Conservation (phyloP, 2,113 vertebrate species). For the Neotragus moschatus region DNA sequence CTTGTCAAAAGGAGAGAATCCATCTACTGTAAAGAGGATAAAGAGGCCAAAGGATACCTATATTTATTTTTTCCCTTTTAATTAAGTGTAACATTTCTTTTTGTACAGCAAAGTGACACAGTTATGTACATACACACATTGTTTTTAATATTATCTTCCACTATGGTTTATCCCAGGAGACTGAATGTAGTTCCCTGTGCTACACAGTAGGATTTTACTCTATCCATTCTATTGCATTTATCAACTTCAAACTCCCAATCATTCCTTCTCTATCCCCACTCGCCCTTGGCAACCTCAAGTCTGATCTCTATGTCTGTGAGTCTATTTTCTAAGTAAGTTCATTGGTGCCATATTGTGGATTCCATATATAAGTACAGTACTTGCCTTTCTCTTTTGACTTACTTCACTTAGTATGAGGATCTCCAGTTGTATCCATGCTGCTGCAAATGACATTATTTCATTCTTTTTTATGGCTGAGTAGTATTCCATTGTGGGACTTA, state of each 20-base stretch:
- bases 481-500: not conserved
- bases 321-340: not conserved
- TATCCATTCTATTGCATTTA: not conserved
- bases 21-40: not conserved
- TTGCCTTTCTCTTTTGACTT: not conserved
- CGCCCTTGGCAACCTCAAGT: not conserved
- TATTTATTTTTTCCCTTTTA: not conserved
- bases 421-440: not conserved
- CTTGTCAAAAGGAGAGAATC: not conserved
- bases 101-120: not conserved
- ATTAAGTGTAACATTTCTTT: not conserved
- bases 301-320: not conserved
- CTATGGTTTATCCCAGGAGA: not conserved
- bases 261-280: not conserved
- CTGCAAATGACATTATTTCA: not conserved
- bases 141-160: not conserved
- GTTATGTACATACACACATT: not conserved
- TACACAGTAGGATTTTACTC: not conserved
- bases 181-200: not conserved
- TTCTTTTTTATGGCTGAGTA: not conserved
- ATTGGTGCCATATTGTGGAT: not conserved
- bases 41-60: not conserved
- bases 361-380: not conserved
- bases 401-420: not conserved
- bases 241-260: not conserved